A percentile compares a stretch with the other conserved stretches of the same genome.
phyloP scores from a whole-genome alignment of 2,888 invertebrate genomes.

The Masnerella sp. region DNA sequence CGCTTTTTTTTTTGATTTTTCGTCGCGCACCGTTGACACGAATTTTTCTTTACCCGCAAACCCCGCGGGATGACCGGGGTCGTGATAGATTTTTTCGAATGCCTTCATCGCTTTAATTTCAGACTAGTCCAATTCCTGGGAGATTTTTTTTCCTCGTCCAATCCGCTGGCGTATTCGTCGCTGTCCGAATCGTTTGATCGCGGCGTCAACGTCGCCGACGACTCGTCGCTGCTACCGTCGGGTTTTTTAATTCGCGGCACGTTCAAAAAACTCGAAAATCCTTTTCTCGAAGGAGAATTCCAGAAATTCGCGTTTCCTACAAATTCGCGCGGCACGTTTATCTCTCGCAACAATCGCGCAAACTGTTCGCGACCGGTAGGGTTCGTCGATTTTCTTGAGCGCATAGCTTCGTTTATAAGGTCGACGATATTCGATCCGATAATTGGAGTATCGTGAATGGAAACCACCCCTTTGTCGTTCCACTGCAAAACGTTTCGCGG shows the following conservation, averaged over 20 bases:
- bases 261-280: too few species aligned
- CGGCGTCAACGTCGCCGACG: too few species aligned
- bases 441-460: not conserved
- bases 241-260: too few species aligned
- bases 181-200: too few species aligned
- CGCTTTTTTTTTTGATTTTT: too few species aligned
- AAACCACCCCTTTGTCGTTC: constrained; percentile 5
- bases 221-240: not conserved
- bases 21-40: not conserved
- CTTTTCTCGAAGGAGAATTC: not conserved
- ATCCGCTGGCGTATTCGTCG: not conserved
- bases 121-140: not conserved
- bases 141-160: not conserved
- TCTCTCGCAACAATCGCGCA: not conserved
- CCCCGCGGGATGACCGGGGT: not conserved
- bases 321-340: constrained; percentile 9
- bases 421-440: constrained; percentile 22
- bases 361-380: constrained; percentile 13
- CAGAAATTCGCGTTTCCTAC: not conserved
- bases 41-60: not conserved
- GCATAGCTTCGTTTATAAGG: constrained; percentile 38
- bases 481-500: not conserved
- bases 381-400: constrained; percentile 1
- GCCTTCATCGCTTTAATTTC: not conserved
- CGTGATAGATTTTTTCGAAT: not conserved